Evolutionary conservation across 1,140 invertebrate species (phyloP), one percentile per base, ranked within the genome.

Genomic region (Lepidurus couesii): DNA sequence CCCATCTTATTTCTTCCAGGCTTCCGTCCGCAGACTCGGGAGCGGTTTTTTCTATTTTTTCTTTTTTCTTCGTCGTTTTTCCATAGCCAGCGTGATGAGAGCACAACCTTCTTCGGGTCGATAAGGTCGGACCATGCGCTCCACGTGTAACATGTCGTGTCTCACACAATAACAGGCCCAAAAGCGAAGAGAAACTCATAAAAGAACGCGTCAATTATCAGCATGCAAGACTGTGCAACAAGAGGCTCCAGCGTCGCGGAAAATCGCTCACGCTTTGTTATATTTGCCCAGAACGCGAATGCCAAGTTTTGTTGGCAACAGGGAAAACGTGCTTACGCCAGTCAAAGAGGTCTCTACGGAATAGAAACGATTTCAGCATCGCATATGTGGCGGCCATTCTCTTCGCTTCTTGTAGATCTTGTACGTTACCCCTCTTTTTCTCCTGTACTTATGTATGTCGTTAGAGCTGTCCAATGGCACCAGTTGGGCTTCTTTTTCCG

Each of bases 51-150:
- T n/a, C n/a, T n/a, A n/a, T n/a, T n/a, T 65, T 21, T 21, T n/a
- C 3, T 16, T 5, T 65, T n/a, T 65, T 65, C 11, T 65, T 65
- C 47, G 13, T 13, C 21, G 13, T 65, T 21, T 65, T 65, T 65
- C 8, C 53, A 21, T 16, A 21, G 53, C 34, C 53, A 65, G 53
- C 53, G 0, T 65, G 53, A 65, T 65, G 53, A 65, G 53, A 65
- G 53, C 53, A 65, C 16, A 65, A 9, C 53, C 53, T 13, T 9
- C 53, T 65, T 65, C 13, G 53, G 53, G 53, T 65, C 53, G 53
- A 65, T 65, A 65, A 65, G 53, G 53, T 65, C 53, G 53, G 53
- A 16, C 53, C 53, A 65, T 65, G 53, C 53, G 53, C 53, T 65
- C 16, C 53, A n/a, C 53, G 53, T 65, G 53, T 65, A 65, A 65